phyloP scores from a whole-genome alignment of 2,888 invertebrate species.

The Dendrolimus houi region DNA sequence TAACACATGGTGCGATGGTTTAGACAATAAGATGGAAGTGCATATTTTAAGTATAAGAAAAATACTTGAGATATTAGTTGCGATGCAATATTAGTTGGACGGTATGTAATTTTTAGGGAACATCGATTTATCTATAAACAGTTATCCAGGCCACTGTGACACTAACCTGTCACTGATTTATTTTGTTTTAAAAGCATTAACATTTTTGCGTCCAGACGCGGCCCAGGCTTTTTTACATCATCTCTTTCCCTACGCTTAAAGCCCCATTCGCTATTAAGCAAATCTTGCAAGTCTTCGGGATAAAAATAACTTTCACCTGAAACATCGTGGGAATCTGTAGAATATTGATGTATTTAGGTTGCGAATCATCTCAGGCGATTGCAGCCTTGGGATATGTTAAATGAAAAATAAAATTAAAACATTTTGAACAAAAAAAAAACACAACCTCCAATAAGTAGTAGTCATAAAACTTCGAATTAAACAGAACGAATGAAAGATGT shows the following conservation, averaged over 20 bases:
- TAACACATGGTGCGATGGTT: conserved; percentile 64
- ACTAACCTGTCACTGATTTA: conserved; percentile 74
- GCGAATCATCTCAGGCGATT: conserved; percentile 26
- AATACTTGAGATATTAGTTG: conserved; percentile 23
- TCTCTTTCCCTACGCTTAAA: conserved; percentile 92
- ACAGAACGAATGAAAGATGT: conserved; percentile 39
- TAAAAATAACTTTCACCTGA: conserved; percentile 72
- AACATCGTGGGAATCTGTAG: conserved; percentile 62
- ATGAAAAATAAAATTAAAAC: conserved; percentile 33
- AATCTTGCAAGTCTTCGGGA: conserved; percentile 74
- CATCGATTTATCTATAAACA: conserved; percentile 52
- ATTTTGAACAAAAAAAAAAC: conserved; percentile 28
- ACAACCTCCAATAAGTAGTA: conserved; percentile 33
- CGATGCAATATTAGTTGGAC: conserved; percentile 34
- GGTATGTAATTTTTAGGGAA: conserved; percentile 37
- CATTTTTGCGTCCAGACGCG: conserved; percentile 83
- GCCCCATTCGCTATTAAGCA: conserved; percentile 81
- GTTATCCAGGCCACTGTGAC: conserved; percentile 58
- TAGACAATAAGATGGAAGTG: conserved; percentile 57
- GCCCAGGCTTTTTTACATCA: conserved; percentile 97
- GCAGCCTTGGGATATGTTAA: conserved; percentile 29
- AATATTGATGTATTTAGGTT: conserved; percentile 34
- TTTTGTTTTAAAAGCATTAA: conserved; percentile 68
- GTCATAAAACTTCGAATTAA: conserved; percentile 26
- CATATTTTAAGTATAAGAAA: conserved; percentile 39